Conservation (phyloP, 2,888 invertebrate genomes). For the Cheilosia vulpina region DNA sequence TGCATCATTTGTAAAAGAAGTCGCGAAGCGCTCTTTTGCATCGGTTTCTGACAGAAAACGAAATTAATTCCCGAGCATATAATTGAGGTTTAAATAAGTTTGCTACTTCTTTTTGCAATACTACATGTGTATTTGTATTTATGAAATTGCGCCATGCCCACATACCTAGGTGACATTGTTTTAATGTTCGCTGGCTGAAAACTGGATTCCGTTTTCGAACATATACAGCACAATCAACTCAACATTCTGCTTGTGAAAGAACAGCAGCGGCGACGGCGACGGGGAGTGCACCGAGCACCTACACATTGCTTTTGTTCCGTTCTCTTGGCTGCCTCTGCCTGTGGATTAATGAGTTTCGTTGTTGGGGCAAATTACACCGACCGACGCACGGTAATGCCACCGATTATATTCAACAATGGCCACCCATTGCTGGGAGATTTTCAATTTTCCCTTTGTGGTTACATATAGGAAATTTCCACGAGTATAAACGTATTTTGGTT, state of each 20-base stretch:
- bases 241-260: slow-evolving; percentile 37
- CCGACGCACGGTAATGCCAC: slow-evolving; percentile 52
- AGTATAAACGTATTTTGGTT: slow-evolving; percentile 1
- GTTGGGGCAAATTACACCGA: slow-evolving; percentile 60
- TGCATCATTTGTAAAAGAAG: neutral
- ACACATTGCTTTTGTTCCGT: slow-evolving; percentile 34
- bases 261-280: neutral
- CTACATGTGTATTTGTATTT: neutral
- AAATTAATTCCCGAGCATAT: slow-evolving; percentile 31
- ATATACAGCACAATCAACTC: slow-evolving; percentile 36
- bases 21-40: slow-evolving; percentile 7
- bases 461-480: slow-evolving; percentile 2
- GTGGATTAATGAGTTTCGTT: slow-evolving; percentile 65
- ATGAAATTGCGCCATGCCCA: neutral
- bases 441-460: slow-evolving; percentile 59
- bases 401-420: slow-evolving; percentile 50
- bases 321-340: neutral
- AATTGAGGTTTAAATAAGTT: slow-evolving; percentile 41
- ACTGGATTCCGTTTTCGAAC: slow-evolving; percentile 19
- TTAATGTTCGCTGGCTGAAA: neutral
- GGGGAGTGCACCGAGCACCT: neutral
- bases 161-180: slow-evolving; percentile 15
- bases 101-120: slow-evolving; percentile 4
- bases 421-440: slow-evolving; percentile 23
- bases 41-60: slow-evolving; percentile 15